phyloP scores from a whole-genome alignment of 2,113 vertebrate species.

The Podarcis muralis region DNA sequence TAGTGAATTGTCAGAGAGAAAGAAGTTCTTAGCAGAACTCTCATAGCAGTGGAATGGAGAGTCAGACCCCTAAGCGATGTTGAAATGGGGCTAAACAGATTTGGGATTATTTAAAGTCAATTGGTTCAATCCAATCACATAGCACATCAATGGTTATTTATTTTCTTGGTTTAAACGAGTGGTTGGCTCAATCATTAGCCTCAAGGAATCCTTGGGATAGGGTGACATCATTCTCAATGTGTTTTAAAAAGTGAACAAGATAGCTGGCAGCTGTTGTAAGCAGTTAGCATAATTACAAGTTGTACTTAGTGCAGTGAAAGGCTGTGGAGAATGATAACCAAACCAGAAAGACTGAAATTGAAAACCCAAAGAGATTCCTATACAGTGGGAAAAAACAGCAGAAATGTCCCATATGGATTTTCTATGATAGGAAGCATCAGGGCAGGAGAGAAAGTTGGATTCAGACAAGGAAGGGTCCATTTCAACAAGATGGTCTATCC shows the following conservation, averaged over 20 bases:
- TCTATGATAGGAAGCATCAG: not conserved
- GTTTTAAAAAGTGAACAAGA: not conserved
- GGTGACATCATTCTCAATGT: not conserved
- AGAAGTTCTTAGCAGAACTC: not conserved
- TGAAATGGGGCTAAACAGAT: not conserved
- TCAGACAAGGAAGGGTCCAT: not conserved
- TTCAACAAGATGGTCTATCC: not conserved
- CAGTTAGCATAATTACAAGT: not conserved
- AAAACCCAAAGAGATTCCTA: not conserved
- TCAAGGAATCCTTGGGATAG: not conserved
- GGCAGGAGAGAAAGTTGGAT: not conserved
- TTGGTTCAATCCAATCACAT: not conserved
- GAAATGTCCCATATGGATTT: not conserved
- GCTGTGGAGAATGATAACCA: not conserved
- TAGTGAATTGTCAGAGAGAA: not conserved
- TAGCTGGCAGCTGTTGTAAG: not conserved
- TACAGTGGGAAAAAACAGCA: not conserved
- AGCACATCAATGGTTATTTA: not conserved
- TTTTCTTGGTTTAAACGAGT: not conserved
- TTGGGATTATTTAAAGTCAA: not conserved
- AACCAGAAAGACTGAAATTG: not conserved
- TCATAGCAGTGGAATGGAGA: not conserved
- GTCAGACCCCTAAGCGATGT: not conserved
- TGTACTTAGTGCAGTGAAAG: not conserved
- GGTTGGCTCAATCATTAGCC: not conserved